Evolutionary conservation across 2,797 vertebrate genomes (phyloP), one percentile per base, ranked within the genome.

Genomic region (Rhinella marina): DNA sequence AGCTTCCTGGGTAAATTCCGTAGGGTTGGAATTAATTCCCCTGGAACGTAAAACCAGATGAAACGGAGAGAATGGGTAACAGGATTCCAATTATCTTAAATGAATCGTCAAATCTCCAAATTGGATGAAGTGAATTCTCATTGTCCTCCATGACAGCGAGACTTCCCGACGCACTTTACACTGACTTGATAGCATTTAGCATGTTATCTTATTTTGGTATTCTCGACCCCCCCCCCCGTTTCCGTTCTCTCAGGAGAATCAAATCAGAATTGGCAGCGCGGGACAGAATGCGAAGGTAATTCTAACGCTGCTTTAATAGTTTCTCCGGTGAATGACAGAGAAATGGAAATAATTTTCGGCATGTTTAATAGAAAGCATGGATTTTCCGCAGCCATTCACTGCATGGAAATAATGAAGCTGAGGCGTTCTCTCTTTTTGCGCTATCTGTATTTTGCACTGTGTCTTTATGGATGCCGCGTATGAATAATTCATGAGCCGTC

Each of bases 191-290:
- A 81, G 79, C 50, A n/a, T 81, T 81, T 41, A 80, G 85, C 77
- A 32, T 70, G 54, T 82, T 87, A 84, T 84, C 82, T 78, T 78
- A 77, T 84, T 84, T 70, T 61, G 32, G 75, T 57, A 86, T 86
- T 76, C 50, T 84, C 73, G 13, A 29, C 62, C 56, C 4, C 57
- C 57, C 57, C 57, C 4, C 57, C 13, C 6, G 7, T 16, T 16
- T 17, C 23, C 48, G 59, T 70, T 57, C 29, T 68, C 81, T 84
- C 73, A 5, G 19, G 73, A 79, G 75, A 88, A 79, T 70, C 23
- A 68, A 77, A 88, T 84, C n/a, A 88, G 81, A 88, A 88, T 79
- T 84, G 81, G 73, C 75, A 78, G 81, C 23, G 21, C 73, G 19
- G 25, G 82, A 70, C 1, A 70, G 62, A 84, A 56, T 78, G 81